Conservation (phyloP, 2,797 vertebrate species). For the Thalassophryne amazonica region DNA sequence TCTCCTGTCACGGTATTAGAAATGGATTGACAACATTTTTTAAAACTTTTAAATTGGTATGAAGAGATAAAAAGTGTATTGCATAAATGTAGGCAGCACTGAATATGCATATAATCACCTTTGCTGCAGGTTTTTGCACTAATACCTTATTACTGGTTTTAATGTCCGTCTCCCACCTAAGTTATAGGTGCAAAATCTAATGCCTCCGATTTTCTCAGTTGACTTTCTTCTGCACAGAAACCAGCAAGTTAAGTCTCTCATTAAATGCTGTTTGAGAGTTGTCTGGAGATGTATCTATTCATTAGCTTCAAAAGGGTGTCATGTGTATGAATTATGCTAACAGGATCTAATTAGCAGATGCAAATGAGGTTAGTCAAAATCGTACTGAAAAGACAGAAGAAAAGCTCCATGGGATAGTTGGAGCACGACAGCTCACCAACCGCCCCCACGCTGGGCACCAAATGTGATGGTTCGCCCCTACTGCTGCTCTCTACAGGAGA, state of each 20-base stretch:
- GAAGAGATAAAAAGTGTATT: conserved; percentile 34
- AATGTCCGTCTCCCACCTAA: conserved; percentile 31
- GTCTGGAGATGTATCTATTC: conserved; percentile 87
- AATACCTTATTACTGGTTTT: conserved; percentile 35
- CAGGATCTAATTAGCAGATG: conserved; percentile 88
- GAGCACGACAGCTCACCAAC: conserved; percentile 83
- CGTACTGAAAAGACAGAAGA: conserved; percentile 81
- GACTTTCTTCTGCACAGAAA: conserved; percentile 47
- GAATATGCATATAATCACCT: conserved; percentile 13
- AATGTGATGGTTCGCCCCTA: conserved; percentile 87
- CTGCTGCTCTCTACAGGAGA: conserved; percentile 81
- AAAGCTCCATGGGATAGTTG: conserved; percentile 86
- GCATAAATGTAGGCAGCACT: conserved; percentile 11
- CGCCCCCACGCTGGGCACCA: conserved; percentile 85
- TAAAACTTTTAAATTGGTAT: conserved; percentile 52
- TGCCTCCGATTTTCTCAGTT: conserved; percentile 39
- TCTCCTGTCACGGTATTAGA: conserved; percentile 26
- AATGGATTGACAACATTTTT: conserved; percentile 15
- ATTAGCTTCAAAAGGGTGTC: conserved; percentile 87
- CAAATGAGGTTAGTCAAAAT: conserved; percentile 86
- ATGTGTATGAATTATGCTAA: conserved; percentile 89
- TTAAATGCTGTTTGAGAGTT: conserved; percentile 80
- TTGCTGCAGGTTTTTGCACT: conserved; percentile 6
- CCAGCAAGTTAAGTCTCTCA: conserved; percentile 72
- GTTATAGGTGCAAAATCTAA: conserved; percentile 45